These are phyloP conservation scores for Argya squamiceps DNA, from an alignment of 2,797 vertebrate genomes.

Conservation along the genomic window DNA sequence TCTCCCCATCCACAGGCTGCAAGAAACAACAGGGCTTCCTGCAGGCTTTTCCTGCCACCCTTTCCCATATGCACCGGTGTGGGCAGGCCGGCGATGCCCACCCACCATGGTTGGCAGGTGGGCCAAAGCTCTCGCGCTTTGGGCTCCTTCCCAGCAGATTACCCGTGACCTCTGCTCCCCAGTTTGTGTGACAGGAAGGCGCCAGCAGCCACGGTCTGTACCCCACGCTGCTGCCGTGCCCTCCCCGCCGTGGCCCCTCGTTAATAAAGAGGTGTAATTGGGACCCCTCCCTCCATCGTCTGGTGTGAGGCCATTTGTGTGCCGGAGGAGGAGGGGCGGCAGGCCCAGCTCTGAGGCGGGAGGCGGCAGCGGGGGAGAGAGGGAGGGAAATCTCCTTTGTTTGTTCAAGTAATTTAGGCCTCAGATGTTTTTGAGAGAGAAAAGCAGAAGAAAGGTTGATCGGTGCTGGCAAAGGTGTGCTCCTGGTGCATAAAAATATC, in stretches of 20 bases:
- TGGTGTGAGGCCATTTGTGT: slow-evolving; percentile 33
- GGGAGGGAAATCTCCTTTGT: not conserved
- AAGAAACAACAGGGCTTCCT: not conserved
- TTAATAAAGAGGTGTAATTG: slow-evolving; percentile 33
- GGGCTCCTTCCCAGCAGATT: not conserved
- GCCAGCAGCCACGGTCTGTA: not conserved
- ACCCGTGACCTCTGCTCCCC: not conserved
- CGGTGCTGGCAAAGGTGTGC: not conserved
- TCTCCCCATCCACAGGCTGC: not conserved
- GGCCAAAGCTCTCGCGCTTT: fast-evolving
- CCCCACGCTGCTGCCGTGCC: not conserved
- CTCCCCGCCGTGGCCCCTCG: not conserved
- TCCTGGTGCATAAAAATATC: not conserved
- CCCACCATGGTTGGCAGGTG: not conserved
- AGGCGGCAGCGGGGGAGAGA: not conserved
- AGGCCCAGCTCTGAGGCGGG: not conserved
- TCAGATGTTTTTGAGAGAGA: not conserved
- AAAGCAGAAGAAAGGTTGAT: not conserved
- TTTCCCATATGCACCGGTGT: fast-evolving
- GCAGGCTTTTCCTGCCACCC: not conserved
- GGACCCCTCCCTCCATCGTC: not conserved
- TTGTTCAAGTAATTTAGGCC: slow-evolving; percentile 22
- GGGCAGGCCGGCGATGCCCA: not conserved
- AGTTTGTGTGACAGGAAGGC: not conserved
- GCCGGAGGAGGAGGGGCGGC: not conserved